Conservation (phyloP, 2,888 invertebrate species). For the Lydus trimaculatus region DNA sequence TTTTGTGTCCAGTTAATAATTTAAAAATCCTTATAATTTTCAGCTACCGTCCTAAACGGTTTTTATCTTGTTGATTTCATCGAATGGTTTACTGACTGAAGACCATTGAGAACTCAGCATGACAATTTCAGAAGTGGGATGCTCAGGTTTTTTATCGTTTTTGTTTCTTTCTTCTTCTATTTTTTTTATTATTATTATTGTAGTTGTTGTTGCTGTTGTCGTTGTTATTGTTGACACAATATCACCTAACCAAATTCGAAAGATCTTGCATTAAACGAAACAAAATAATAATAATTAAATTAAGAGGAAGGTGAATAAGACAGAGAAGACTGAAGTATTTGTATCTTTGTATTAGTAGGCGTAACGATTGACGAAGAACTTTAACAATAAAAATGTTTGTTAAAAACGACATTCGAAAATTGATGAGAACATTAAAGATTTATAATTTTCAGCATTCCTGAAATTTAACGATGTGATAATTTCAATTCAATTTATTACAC, state of each 20-base stretch:
- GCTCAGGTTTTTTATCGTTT: neutral
- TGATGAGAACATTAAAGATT: constrained; percentile 42
- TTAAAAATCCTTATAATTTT: constrained; percentile 15
- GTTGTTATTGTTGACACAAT: neutral
- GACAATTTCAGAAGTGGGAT: constrained; percentile 7
- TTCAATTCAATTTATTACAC: constrained; percentile 52
- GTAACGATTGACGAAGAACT: constrained; percentile 6
- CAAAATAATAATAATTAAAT: neutral
- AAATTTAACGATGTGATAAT: constrained; percentile 50
- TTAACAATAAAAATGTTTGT: constrained; percentile 30
- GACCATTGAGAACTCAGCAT: constrained; percentile 1
- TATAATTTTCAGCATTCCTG: neutral
- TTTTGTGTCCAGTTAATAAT: constrained; percentile 7
- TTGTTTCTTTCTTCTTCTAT: neutral
- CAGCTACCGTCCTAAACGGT: constrained; percentile 15
- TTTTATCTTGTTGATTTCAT: constrained; percentile 12
- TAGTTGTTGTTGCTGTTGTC: neutral
- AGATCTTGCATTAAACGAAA: neutral
- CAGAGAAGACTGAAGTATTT: neutral
- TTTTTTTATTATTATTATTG: neutral
- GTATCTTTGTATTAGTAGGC: neutral
- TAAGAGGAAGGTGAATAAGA: neutral
- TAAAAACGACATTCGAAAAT: constrained; percentile 34
- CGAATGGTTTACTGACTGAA: constrained; percentile 1
- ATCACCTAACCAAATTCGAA: constrained; percentile 4